A percentile compares a stretch with the other conserved stretches of the same genome.
phyloP scores from a whole-genome alignment of 2,888 invertebrate genomes.

The Tenthredo distinguenda region DNA sequence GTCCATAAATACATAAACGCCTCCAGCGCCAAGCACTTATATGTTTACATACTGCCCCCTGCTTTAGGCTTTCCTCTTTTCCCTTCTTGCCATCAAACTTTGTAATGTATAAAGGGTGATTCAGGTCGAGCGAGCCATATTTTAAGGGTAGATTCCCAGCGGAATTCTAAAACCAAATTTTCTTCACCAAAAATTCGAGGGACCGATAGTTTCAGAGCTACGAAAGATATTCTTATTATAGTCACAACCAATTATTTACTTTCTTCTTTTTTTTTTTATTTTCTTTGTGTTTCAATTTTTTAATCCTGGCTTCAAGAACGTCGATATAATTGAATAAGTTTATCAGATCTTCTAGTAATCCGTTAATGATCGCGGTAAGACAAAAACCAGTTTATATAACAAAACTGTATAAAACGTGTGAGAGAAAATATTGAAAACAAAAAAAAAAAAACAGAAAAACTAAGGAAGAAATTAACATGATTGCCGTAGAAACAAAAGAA shows the following conservation, averaged over 20 bases:
- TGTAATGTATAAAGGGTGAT: neutral
- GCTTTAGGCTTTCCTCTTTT: neutral
- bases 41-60: neutral
- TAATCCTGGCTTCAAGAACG: neutral
- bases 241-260: neutral
- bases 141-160: no score
- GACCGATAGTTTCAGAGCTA: no score
- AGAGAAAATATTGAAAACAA: no score
- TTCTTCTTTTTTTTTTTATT: neutral
- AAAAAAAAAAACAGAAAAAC: neutral
- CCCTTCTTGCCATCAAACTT: neutral
- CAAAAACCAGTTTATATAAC: no score
- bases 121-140: no score
- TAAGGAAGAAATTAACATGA: neutral
- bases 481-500: neutral
- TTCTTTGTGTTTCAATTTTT: neutral
- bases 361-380: no score
- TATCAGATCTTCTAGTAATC: no score
- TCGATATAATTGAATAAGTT: neutral
- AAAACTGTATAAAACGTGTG: neutral
- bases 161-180: no score
- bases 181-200: no score
- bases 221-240: neutral
- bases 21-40: neutral
- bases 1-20: slow-evolving; percentile 23